Conservation (phyloP, 2,888 invertebrate genomes). For the Phasia obesa region DNA sequence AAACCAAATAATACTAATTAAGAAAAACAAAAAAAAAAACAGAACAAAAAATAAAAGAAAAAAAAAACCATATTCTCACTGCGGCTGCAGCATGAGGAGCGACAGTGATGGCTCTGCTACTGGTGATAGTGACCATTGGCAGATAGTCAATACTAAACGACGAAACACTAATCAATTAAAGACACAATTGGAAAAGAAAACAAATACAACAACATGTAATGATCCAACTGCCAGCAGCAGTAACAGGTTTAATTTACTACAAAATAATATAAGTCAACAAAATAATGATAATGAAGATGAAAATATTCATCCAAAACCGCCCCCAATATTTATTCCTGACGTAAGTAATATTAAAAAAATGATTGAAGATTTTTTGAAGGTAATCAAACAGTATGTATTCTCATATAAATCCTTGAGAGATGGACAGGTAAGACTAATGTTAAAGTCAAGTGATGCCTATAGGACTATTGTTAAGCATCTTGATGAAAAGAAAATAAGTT, state of each 20-base stretch:
- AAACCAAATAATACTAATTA: not conserved
- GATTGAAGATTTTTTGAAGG: not conserved
- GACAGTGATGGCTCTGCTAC: not conserved
- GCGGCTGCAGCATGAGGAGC: not conserved
- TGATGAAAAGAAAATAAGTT: not conserved
- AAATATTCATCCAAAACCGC: not conserved
- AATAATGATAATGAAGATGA: not conserved
- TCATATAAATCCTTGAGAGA: slow-evolving; percentile 9
- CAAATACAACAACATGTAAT: not conserved
- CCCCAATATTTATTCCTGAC: not conserved
- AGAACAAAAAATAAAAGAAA: too few species aligned
- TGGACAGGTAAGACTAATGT: not conserved
- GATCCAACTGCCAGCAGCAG: slow-evolving; percentile 5
- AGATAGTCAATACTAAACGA: not conserved
- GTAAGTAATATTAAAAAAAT: slow-evolving; percentile 1
- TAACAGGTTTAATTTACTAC: not conserved
- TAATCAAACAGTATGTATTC: not conserved
- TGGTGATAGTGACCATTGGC: not conserved
- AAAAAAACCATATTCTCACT: not conserved
- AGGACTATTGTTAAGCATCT: not conserved
- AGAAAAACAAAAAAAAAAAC: too few species aligned
- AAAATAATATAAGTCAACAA: not conserved
- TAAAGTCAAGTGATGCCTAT: not conserved
- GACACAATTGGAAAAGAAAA: not conserved
- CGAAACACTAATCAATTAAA: not conserved